Base-by-base conservation (phyloP, 2,797 vertebrate genomes). In the Cossypha heuglini region DNA sequence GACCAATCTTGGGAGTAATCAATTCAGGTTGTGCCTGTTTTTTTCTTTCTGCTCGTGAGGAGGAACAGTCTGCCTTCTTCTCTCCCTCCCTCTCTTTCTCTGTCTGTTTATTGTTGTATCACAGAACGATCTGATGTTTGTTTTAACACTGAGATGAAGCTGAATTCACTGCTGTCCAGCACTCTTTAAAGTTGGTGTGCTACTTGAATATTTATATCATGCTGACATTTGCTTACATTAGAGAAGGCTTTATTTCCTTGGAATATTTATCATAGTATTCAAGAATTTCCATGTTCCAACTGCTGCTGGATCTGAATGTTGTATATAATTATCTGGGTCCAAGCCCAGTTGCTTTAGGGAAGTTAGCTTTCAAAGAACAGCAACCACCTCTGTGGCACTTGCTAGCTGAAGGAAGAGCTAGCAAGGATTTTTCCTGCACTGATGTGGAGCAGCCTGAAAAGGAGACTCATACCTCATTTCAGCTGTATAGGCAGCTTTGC, bases 131-230 rank as follows among this genome's bases (percentile, higher is more conserved):
- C 82, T 88, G 71, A 86, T 93, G 88, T 96, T 97, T 94, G 66
- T 96, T 96, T 97, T 95, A 96, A 90, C 54, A 73, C 40, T 74
- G 90, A 95, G 92, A 93, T 95, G 95, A 96, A 94, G 77, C 88
- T 78, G 74, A 94, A 93, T 87, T 94, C 88, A 72, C 77, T 94
- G 88, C 86, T 90, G 72, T 80, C 73, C 71, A 86, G 66, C 46
- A 54, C 52, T 89, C 35, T 78, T 90, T 93, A 87, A 92, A 96
- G 80, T 25, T 75, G 15, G 66, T 90, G 93, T 90, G 76, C 87
- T 96, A 86, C 93, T 96, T 93, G 91, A 94, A 67, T 96, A 94
- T 96, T 97, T 96, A 91, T 68, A 48, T 91, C 79, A 67, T 61
- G 35, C 51, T 96, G 95, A 95, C 93, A 61, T 86, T 90, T 92